Evolutionary conservation across 2,113 vertebrate genomes (phyloP).

Genomic region (Pelecanus crispus): DNA sequence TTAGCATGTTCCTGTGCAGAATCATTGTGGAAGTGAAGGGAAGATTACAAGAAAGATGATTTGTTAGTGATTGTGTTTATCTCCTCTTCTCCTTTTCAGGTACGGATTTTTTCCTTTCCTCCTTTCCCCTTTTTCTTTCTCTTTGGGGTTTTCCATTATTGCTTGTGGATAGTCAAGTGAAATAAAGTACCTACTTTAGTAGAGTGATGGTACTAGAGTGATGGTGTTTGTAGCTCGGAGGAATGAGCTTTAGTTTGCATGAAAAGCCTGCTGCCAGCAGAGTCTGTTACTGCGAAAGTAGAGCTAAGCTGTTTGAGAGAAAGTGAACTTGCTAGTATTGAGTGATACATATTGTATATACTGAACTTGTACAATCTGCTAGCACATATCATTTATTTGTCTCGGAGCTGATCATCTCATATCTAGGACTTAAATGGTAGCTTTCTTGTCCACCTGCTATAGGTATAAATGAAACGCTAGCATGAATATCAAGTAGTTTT

Average conservation of each 20-base stretch:
- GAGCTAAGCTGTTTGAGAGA: not conserved
- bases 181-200: not conserved
- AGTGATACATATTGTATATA: not conserved
- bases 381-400: not conserved
- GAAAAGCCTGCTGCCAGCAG: not conserved
- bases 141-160: not conserved
- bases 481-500: not conserved
- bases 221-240: not conserved
- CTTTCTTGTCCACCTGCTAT: not conserved
- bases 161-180: not conserved
- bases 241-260: not conserved
- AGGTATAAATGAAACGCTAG: not conserved
- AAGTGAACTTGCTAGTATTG: not conserved
- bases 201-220: no score
- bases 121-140: not conserved
- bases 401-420: not conserved
- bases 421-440: not conserved
- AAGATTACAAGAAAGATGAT: not conserved
- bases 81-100: not conserved
- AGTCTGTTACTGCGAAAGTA: not conserved
- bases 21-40: not conserved
- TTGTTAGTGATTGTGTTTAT: not conserved
- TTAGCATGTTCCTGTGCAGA: not conserved
- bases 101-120: not conserved
- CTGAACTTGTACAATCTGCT: not conserved